Evolutionary conservation across 2,888 invertebrate species (phyloP).

Genomic region (Macaria notata): DNA sequence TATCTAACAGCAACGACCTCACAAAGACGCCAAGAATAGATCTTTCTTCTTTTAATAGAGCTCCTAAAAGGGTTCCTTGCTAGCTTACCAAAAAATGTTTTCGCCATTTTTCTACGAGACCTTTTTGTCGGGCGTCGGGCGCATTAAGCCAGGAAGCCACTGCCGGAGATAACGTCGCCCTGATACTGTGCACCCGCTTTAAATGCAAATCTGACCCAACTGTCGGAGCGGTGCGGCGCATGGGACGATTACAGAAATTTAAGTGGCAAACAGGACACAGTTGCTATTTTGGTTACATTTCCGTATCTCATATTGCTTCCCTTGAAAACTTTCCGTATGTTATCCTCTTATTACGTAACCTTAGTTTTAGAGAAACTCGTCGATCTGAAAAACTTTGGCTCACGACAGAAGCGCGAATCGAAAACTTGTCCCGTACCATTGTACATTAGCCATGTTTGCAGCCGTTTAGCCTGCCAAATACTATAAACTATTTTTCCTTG

Average conservation of each 20-base stretch:
- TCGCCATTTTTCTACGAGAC: slow-evolving; percentile 48
- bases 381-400: no score
- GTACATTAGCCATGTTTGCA: slow-evolving; percentile 33
- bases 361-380: no score
- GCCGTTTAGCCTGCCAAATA: slow-evolving; percentile 55
- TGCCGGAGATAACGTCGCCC: slow-evolving; percentile 49
- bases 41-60: slow-evolving; percentile 58
- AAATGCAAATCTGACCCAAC: slow-evolving; percentile 59
- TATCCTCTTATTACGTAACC: no score
- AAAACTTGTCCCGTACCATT: not conserved
- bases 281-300: slow-evolving; percentile 2
- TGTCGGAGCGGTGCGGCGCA: slow-evolving; percentile 38
- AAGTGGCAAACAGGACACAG: slow-evolving; percentile 11
- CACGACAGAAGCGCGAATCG: no score
- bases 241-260: slow-evolving; percentile 27
- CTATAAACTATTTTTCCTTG: slow-evolving; percentile 58
- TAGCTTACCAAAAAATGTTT: slow-evolving; percentile 48
- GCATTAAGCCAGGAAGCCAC: slow-evolving; percentile 40
- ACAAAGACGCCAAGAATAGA: slow-evolving; percentile 49
- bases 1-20: slow-evolving; percentile 41
- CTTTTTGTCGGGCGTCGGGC: slow-evolving; percentile 44
- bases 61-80: slow-evolving; percentile 53
- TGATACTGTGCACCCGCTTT: slow-evolving; percentile 49
- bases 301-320: not conserved
- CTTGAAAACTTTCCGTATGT: no score